phyloP scores from a whole-genome alignment of 2,113 vertebrate species.

The Colaptes auratus region DNA sequence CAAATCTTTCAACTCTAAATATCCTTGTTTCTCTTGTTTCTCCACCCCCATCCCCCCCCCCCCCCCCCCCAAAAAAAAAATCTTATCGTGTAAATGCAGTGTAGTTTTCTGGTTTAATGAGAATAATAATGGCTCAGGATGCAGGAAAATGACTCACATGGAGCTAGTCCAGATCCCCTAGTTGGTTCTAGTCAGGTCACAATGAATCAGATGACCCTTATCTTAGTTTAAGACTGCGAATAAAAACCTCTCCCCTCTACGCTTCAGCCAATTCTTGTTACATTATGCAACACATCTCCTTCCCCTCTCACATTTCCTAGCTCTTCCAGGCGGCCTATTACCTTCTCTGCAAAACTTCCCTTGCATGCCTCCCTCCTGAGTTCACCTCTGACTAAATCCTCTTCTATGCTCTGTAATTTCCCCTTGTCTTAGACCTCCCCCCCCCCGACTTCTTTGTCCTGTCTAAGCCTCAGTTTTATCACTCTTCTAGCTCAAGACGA shows the following conservation, averaged over 20 bases:
- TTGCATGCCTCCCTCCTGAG: not conserved
- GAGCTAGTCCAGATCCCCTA: slow-evolving; percentile 56
- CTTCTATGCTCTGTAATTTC: not conserved
- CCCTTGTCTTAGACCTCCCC: not conserved
- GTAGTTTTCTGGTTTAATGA: slow-evolving; percentile 58
- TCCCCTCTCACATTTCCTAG: slow-evolving; percentile 17
- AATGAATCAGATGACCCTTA: slow-evolving; percentile 70
- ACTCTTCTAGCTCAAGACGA: not conserved
- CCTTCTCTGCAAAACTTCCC: not conserved
- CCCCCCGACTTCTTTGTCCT: not conserved
- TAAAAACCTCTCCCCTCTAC: slow-evolving; percentile 46
- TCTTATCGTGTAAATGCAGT: slow-evolving; percentile 28
- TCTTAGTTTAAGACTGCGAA: slow-evolving; percentile 45
- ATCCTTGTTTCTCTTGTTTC: not conserved
- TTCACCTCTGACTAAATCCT: slow-evolving; percentile 2
- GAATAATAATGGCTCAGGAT: slow-evolving; percentile 66
- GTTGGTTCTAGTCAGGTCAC: slow-evolving; percentile 65
- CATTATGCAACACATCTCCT: slow-evolving; percentile 2
- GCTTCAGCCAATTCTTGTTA: not conserved
- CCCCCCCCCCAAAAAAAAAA: too few relatives aligned
- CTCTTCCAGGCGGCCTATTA: slow-evolving; percentile 5
- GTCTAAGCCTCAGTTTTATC: not conserved
- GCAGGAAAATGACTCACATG: slow-evolving; percentile 73
- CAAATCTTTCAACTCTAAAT: not conserved
- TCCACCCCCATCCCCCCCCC: not conserved